Base-by-base conservation (phyloP, 2,797 vertebrate genomes). In the Spinibarbus caldwelli region DNA sequence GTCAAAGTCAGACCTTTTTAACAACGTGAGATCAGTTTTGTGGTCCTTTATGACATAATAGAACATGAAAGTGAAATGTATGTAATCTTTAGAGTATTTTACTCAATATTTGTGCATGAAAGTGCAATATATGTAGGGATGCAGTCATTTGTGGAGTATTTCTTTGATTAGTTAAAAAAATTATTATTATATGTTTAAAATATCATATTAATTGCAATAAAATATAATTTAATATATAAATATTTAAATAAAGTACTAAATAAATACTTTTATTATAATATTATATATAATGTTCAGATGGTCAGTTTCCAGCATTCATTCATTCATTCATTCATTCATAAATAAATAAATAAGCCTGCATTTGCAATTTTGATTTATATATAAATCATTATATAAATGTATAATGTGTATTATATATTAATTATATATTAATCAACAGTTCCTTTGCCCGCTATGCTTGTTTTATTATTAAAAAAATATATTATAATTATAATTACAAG, bases 1-100 rank as follows among this genome's bases (percentile, higher is more conserved):
- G 72, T 76, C 64, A 78, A 34, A 67, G 68, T 47, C 76, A 73
- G 52, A 26, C 14, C 9, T 34, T 73, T 80, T 57, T 14, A 57
- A 82, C 23, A 38, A 19, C 36, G 19, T 59, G 49, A 72, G 38
- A n/a, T 71, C 38, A 7, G 49, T 54, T 75, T 75, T 75, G 38
- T 83, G 54, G n/a, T 72, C n/a, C n/a, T 54, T 52, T 23, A 21
- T 21, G 21, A 23, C 21, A 54, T 54, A 54, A 54, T 9, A n/a
- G 26, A 49, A 9, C 21, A 34, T 72, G 15, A 72, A 47, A 29
- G 43, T 47, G 15, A 47, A 15, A 72, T 26, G 43, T 71, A 72
- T 21, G 43, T 54, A 49, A 73, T 21, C 26, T 73, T 26, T 11
- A 17, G 43, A 29, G 26, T 12, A 49, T 49, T 59, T 57, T n/a